Conservation (phyloP, 1,140 invertebrate species). For the Steinernema feltiae region DNA sequence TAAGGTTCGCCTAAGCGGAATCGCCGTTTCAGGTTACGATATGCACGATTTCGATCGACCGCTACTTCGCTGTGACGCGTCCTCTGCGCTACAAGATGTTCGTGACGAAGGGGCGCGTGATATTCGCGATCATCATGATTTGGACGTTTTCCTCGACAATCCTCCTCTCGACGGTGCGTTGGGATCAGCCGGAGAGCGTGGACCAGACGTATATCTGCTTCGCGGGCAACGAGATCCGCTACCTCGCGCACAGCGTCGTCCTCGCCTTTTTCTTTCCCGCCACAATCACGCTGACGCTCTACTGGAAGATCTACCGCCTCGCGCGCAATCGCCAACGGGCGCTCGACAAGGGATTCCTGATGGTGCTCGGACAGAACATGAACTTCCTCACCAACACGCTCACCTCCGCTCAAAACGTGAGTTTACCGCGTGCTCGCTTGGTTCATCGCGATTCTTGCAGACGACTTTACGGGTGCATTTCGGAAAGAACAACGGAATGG, state of each 20-base stretch:
- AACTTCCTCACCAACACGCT: slow-evolving; percentile 54
- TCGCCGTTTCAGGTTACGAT: slow-evolving; percentile 47
- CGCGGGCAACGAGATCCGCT: slow-evolving; percentile 57
- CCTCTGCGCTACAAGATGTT: slow-evolving; percentile 62
- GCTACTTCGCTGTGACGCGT: slow-evolving; percentile 63
- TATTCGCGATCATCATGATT: slow-evolving; percentile 62
- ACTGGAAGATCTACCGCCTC: slow-evolving; percentile 54
- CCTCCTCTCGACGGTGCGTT: slow-evolving; percentile 51
- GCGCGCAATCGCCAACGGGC: slow-evolving; percentile 54
- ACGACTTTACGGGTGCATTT: slow-evolving; percentile 55
- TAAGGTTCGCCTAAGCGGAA: too few relatives aligned
- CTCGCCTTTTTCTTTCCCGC: slow-evolving; percentile 57
- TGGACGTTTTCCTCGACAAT: slow-evolving; percentile 72
- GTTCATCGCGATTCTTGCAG: too few relatives aligned
- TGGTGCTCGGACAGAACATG: slow-evolving; percentile 58
- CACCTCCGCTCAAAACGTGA: slow-evolving; percentile 29
- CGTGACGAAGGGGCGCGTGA: slow-evolving; percentile 58
- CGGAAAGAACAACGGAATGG: slow-evolving; percentile 56
- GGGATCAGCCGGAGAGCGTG: slow-evolving; percentile 43
- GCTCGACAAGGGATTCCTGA: slow-evolving; percentile 55
- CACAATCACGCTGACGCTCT: slow-evolving; percentile 53
- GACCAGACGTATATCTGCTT: slow-evolving; percentile 51
- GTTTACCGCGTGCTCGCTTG: slow-evolving; percentile 16
- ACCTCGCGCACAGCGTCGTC: slow-evolving; percentile 54
- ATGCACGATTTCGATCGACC: slow-evolving; percentile 62